Evolutionary conservation across 37 sponge, comb jelly and placozoan species (phyloP), one percentile per base, ranked within the genome.

Genomic region (Chondrosia reniformis): DNA sequence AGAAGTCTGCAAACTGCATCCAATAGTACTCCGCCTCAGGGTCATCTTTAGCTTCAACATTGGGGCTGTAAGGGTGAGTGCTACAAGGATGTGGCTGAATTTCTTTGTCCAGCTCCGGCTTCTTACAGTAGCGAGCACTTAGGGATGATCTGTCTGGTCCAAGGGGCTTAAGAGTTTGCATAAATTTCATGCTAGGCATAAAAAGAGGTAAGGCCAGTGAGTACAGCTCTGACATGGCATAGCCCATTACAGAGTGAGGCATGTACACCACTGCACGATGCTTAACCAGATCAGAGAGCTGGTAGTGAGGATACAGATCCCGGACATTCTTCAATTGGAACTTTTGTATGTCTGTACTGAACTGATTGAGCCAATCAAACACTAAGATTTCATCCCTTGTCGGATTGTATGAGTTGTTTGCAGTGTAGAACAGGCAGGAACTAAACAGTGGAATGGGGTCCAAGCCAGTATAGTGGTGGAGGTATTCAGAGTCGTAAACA

Each of bases 1-100:
- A 83, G 45, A 83, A 76, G 58, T 83, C 78, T 0, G 78, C 34
- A 46, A 83, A 55, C 77, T 83, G 84, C 67, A 83, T 10, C 84
- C 84, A 83, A 69, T 83, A 83, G 27, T 31, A 76, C 55, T 83
- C 84, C 19, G 77, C 77, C 32, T 83, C 84, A 24, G 44, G 38
- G 28, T 77, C 84, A 2, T 15, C 65, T 45, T 0, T 2, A 10
- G 52, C 69, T 27, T 83, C 42, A 0, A 46, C 55, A 36, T 69
- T 77, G 52, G 84, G 84, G 33, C 67, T 76, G 84, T 83, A 83
- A 3, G 77, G 67, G 43, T 83, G 84, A 38, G 54, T 31, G 52
- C 67, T 66, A 13, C 40, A 54, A 0, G 84, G 84, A 55, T 83
- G 77, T 9, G 78, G 69, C 49, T 36, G n/a, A 45, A 81, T 67